Evolutionary conservation across 2,797 vertebrate species (phyloP).

Genomic region (Coccyzus lansbergi): DNA sequence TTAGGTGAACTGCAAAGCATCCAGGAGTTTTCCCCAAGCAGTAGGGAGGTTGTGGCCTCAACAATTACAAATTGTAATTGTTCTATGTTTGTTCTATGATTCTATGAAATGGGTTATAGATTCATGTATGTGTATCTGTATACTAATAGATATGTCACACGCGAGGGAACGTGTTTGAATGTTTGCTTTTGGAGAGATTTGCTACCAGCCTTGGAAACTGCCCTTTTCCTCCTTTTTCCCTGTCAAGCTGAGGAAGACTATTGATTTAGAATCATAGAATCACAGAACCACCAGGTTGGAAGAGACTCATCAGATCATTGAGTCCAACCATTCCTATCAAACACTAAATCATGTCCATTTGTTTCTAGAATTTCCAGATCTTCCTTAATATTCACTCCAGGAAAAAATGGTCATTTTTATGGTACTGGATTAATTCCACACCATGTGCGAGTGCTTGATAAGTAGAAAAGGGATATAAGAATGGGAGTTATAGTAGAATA

Average conservation of each 20-base stretch:
- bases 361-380: neutral
- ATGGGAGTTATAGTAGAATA: neutral
- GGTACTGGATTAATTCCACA: neutral
- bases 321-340: no score
- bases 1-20: neutral
- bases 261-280: no score
- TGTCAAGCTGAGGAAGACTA: neutral
- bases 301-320: no score
- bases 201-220: neutral
- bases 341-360: no score
- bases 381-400: neutral
- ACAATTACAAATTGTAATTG: neutral
- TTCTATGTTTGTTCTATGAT: no score
- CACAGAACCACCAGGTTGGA: no score
- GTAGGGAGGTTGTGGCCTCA: neutral
- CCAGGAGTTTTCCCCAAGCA: neutral
- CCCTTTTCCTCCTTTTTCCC: neutral
- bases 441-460: neutral
- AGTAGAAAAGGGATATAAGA: neutral
- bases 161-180: neutral
- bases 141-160: no score
- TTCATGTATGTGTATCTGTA: no score
- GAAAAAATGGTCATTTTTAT: neutral
- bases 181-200: neutral
- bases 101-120: no score